Percentiles rank a stretch among this genome's conserved stretches.
Evolutionary conservation across 2,888 invertebrate genomes (phyloP).

Genomic region (Nysson spinosus): DNA sequence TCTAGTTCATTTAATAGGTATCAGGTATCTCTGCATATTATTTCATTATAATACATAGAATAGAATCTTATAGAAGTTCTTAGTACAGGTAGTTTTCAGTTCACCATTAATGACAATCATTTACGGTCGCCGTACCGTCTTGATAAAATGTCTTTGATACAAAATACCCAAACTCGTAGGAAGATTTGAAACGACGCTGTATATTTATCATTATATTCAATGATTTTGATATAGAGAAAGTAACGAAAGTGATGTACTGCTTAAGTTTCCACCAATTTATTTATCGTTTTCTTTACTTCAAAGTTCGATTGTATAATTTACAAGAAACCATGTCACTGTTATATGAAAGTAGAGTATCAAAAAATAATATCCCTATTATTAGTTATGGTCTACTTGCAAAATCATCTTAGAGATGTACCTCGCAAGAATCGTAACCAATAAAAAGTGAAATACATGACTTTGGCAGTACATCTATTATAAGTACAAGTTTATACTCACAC

Average conservation of each 20-base stretch:
- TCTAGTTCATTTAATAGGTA: conserved; percentile 16
- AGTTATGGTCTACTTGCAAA: not conserved
- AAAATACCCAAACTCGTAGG: too few relatives aligned
- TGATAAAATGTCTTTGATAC: too few relatives aligned
- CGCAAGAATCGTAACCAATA: not conserved
- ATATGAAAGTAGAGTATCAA: not conserved
- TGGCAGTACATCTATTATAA: conserved; percentile 22
- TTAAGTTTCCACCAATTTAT: too few relatives aligned
- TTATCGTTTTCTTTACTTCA: not conserved
- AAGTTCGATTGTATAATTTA: not conserved
- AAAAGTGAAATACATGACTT: conserved; percentile 14
- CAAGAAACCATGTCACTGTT: not conserved
- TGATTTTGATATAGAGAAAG: too few relatives aligned
- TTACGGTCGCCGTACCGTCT: too few relatives aligned
- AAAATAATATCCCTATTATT: not conserved
- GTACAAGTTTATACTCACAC: not conserved
- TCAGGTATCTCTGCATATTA: conserved; percentile 16
- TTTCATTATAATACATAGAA: conserved; percentile 8
- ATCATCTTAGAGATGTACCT: conserved; percentile 5
- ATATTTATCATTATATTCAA: too few relatives aligned
- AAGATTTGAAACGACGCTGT: too few relatives aligned
- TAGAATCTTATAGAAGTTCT: not conserved
- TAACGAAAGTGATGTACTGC: too few relatives aligned
- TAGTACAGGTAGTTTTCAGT: not conserved
- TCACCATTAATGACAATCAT: not conserved